These are phyloP conservation scores for Aphyosemion australe DNA, from an alignment of 2,113 vertebrate species.

Conservation along the genomic window DNA sequence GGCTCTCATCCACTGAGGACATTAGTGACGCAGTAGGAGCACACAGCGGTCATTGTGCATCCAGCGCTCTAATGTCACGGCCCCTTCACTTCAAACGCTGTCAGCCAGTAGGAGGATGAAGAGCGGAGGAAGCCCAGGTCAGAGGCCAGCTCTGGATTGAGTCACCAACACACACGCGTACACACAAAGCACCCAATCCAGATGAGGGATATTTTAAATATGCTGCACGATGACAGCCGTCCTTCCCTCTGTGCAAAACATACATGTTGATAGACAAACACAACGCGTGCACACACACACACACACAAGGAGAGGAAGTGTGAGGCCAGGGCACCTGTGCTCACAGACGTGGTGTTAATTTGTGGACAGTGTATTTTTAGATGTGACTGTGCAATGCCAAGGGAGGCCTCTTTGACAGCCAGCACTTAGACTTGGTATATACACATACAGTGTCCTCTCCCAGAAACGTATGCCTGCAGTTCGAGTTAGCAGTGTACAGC, in stretches of 20 bases:
- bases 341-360: slow-evolving; percentile 61
- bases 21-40: slow-evolving; percentile 64
- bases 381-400: slow-evolving; percentile 40
- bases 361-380: slow-evolving; percentile 69
- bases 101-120: slow-evolving; percentile 60
- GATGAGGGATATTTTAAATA: not conserved
- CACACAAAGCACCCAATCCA: slow-evolving; percentile 10
- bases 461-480: slow-evolving; percentile 26
- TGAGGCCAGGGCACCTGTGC: slow-evolving; percentile 47
- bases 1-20: slow-evolving; percentile 65
- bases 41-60: slow-evolving; percentile 77
- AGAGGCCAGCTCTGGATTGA: slow-evolving; percentile 58
- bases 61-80: slow-evolving; percentile 68
- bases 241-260: slow-evolving; percentile 5
- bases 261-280: slow-evolving; percentile 2
- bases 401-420: slow-evolving; percentile 41
- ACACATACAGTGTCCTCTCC: slow-evolving; percentile 13
- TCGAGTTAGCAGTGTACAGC: not conserved
- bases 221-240: slow-evolving; percentile 11
- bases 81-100: slow-evolving; percentile 72
- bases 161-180: slow-evolving; percentile 39
- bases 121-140: slow-evolving; percentile 64
- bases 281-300: not conserved
- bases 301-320: slow-evolving; percentile 41
- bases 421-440: slow-evolving; percentile 24